Conservation (phyloP, 2,113 vertebrate genomes). For the Pelecanoides urinatrix region DNA sequence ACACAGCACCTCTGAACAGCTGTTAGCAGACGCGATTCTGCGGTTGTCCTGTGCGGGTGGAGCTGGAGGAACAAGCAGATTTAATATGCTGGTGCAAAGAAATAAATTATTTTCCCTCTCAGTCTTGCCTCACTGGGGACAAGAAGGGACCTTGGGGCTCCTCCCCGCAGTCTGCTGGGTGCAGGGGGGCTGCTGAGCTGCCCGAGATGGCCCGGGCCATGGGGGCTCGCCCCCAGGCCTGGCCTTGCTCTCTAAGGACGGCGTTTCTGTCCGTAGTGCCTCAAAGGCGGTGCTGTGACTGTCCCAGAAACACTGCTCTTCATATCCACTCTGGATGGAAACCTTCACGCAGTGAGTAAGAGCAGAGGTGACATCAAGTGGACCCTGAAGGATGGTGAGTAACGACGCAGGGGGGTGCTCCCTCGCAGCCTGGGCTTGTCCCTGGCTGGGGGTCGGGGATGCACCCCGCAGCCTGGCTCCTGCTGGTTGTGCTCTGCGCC, state of each 20-base stretch:
- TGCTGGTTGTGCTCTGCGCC: background rate
- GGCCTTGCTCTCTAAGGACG: background rate
- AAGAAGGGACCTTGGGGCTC: background rate
- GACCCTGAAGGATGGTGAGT: constrained; percentile 91
- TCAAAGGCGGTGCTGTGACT: constrained; percentile 69
- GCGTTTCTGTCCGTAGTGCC: constrained; percentile 57
- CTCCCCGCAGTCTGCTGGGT: background rate
- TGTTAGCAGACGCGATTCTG: accelerated
- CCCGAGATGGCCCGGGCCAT: accelerated
- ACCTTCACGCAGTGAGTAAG: constrained; percentile 90
- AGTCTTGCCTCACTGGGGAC: background rate
- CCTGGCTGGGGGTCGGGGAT: accelerated
- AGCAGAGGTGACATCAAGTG: constrained; percentile 90
- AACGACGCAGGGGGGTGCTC: accelerated
- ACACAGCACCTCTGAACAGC: background rate
- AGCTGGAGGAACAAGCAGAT: background rate
- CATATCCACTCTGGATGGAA: constrained; percentile 92
- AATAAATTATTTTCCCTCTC: background rate
- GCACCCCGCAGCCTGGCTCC: background rate
- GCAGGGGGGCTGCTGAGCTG: background rate
- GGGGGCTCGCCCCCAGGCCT: background rate
- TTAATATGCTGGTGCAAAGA: background rate
- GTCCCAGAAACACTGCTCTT: constrained; percentile 88
- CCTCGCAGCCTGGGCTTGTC: background rate
- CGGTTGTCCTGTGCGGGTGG: accelerated